Conservation (phyloP, 2,797 vertebrate genomes). For the Falco rusticolus region DNA sequence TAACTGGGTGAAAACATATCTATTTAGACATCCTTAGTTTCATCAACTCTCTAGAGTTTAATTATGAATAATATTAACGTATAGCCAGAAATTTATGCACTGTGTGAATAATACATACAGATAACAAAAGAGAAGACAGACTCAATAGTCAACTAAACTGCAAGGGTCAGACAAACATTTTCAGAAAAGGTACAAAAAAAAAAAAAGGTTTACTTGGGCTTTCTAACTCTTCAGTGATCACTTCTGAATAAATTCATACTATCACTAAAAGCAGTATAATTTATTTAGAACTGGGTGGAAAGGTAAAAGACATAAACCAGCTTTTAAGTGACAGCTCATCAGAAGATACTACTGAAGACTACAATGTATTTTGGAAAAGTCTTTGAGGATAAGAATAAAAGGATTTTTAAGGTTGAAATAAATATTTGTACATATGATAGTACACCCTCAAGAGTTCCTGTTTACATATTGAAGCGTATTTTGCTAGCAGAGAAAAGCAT, state of each 20-base stretch:
- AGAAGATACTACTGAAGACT: not conserved
- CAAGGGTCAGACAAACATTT: not conserved
- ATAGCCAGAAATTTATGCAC: conserved; percentile 22
- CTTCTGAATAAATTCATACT: not conserved
- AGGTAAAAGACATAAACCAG: not conserved
- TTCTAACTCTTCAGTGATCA: not conserved
- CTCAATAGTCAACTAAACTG: not conserved
- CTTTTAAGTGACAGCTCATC: conserved; percentile 19
- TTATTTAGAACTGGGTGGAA: not conserved
- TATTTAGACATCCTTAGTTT: conserved; percentile 18
- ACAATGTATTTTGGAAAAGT: not conserved
- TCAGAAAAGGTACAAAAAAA: not conserved
- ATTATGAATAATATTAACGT: conserved; percentile 39
- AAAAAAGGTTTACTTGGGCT: not conserved
- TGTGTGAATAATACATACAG: not conserved
- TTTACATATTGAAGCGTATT: not conserved
- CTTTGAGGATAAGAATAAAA: not conserved
- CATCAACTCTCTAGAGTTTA: conserved; percentile 33
- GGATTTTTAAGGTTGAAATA: not conserved
- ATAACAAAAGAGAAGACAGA: conserved; percentile 19
- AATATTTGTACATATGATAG: not conserved
- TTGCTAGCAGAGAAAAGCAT: not conserved
- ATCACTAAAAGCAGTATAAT: not conserved
- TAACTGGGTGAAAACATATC: not conserved
- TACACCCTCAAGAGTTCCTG: not conserved